Evolutionary conservation across 2,797 vertebrate genomes (phyloP), one percentile per base, ranked within the genome.

Genomic region (Trematomus bernacchii): DNA sequence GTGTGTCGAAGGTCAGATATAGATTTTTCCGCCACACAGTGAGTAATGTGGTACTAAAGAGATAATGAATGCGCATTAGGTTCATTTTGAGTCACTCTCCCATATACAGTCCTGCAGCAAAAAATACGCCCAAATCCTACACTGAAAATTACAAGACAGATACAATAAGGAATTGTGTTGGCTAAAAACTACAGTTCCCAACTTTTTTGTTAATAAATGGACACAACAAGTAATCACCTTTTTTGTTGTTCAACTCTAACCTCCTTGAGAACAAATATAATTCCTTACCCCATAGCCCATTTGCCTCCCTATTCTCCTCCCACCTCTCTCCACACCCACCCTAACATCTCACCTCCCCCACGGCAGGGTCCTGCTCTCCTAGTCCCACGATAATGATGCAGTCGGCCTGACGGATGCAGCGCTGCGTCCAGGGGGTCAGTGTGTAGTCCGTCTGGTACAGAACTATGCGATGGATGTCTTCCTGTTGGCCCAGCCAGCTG

Each of bases 401-500:
- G 92, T 99, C 97, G 0, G 97, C 98, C 90, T 99, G 98, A 2
- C 98, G 95, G 86, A 99, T 96, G 90, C 97, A 99, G 76, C 96
- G 96, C 87, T 98, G 98, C 0, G 98, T 99, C 98, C 98, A 99
- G 0, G 98, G 97, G 0, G 98, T 98, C 21, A 98, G 95, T 0
- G 92, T 94, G 93, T 93, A 89, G 88, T 98, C 97, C 0, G 97
- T 96, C 93, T 99, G 98, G 92, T 99, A 99, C 3, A 99, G 95
- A 59, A 99, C 97, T 0, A 99, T 98, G 4, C 97, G 96, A 89
- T 99, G 97, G 67, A 97, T 95, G 79, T 99, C 98, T 82, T 99
- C 98, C 89, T 99, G 98, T 85, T 99, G 98, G 6, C 97, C 98
- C 86, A 99, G 91, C 98, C 98, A 99, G 91, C 97, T 98, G 55